A percentile compares a stretch with the other conserved stretches of the same genome.
Conservation (phyloP, 2,797 vertebrate species). For the Pseudochirops cupreus region DNA sequence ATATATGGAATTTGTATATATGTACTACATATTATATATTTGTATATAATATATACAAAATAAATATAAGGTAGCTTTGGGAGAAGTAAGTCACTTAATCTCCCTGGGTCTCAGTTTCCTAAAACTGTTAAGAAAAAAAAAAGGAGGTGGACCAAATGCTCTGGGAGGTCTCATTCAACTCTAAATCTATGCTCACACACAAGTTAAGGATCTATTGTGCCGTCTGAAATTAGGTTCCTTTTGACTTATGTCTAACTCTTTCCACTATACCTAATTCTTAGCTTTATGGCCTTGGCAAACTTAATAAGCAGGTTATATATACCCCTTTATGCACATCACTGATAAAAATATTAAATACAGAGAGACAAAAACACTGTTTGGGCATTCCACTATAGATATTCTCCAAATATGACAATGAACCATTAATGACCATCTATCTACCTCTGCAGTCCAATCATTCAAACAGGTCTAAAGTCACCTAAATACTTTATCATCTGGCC, state of each 20-base stretch:
- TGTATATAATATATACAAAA: not conserved
- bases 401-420: not conserved
- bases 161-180: not conserved
- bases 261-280: not conserved
- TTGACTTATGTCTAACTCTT: not conserved
- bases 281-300: not conserved
- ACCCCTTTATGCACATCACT: not conserved
- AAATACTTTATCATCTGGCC: not conserved
- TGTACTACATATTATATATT: too few species aligned
- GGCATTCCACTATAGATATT: not conserved
- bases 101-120: not conserved
- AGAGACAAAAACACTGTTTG: not conserved
- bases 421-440: not conserved
- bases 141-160: not conserved
- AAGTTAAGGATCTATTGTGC: not conserved
- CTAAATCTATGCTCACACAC: not conserved
- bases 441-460: not conserved
- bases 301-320: not conserved
- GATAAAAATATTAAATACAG: not conserved
- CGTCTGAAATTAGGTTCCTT: not conserved
- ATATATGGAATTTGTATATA: not conserved
- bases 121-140: not conserved
- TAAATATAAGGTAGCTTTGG: not conserved
- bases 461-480: not conserved
- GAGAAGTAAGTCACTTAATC: not conserved